Base-by-base conservation (phyloP, 2,113 vertebrate species). In the Todiramphus chloris region DNA sequence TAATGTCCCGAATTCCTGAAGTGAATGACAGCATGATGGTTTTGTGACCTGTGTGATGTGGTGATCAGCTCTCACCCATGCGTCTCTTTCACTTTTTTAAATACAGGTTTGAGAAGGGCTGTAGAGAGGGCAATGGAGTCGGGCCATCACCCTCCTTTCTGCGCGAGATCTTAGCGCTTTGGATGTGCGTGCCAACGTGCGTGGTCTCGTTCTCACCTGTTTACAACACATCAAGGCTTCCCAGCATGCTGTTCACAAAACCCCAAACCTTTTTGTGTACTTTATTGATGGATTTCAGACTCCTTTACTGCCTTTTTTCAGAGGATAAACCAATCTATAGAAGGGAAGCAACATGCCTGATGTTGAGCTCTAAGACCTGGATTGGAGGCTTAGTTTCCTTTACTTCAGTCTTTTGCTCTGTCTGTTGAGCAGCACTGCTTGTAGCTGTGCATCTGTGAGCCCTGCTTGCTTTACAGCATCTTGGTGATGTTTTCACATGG, bases 111-210 rank as follows among this genome's bases (percentile, higher is more conserved):
- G 48, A 2, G 25, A 24, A 13, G 21, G 35, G 11, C 13, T 84
- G 39, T 64, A 15, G 84, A 68, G 43, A 87, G 27, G n/a, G 48
- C 58, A 24, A 1, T 0, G 1, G 58, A 51, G 35, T 51, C 24
- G 35, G 66, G 51, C 70, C 25, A 6, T 55, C 46, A 4, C 51
- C 31, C 31, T 53, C 48, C 41, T 78, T 80, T 76, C 75, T 69
- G 23, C 24, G 1, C 1, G 0, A 30, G 18, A 12, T 60, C 35
- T 33, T 28, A 9, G 11, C 50, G 4, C 60, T 78, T 14, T 17
- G 21, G 81, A 19, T 0, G 2, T 28, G 18, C 13, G 1, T 20
- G 20, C 62, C 15, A 37, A 1, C 3, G 16, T 1, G 0, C 31
- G 50, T 41, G 4, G 30, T 31, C 51, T 11, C 69, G 20, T 76